Percentiles rank a stretch among this genome's conserved stretches.
These are phyloP conservation scores for Scalopus aquaticus DNA, from an alignment of 2,113 vertebrate species.

Conservation along the genomic window DNA sequence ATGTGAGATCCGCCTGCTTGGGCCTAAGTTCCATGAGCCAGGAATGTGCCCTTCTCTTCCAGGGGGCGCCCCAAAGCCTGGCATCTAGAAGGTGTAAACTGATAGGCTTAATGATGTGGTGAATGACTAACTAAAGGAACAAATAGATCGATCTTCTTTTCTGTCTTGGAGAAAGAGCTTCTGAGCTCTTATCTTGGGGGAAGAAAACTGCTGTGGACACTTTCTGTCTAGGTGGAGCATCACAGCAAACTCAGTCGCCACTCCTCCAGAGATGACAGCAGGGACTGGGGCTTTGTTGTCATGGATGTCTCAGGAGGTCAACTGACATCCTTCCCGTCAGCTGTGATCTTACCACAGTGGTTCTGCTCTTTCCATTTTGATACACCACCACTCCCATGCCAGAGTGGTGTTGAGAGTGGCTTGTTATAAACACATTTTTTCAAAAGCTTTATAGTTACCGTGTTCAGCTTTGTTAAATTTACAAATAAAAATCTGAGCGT, in stretches of 20 bases:
- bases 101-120: background rate
- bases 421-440: too few species aligned
- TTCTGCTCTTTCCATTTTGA: background rate
- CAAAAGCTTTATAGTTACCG: background rate
- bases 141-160: background rate
- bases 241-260: rapidly evolving
- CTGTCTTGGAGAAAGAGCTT: background rate
- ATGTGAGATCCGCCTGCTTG: background rate
- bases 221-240: background rate
- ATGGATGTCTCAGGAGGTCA: too few species aligned
- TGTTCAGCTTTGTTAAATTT: background rate
- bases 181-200: background rate
- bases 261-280: background rate
- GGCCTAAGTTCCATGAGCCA: too few species aligned
- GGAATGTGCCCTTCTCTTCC: background rate
- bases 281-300: background rate
- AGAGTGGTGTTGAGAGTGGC: background rate
- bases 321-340: background rate
- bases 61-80: background rate
- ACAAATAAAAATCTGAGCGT: background rate
- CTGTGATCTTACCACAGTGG: rapidly evolving
- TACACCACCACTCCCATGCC: rapidly evolving
- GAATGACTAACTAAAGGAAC: background rate
- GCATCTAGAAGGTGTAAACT: too few species aligned
- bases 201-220: background rate